Evolutionary conservation across 2,113 vertebrate species (phyloP).

Genomic region (Actenoides hombroni): DNA sequence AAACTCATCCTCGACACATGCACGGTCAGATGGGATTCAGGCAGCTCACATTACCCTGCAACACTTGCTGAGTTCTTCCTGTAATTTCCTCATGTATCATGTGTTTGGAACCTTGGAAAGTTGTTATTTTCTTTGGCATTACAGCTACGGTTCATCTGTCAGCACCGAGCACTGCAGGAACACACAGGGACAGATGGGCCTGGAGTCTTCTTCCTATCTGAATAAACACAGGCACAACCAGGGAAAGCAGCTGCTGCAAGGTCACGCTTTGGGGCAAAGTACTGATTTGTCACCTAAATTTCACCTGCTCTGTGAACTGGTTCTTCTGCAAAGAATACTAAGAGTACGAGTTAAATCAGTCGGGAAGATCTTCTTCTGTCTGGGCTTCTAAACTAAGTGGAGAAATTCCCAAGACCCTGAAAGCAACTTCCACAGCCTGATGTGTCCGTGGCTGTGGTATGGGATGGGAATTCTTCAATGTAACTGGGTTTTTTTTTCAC

Average conservation of each 20-base stretch:
- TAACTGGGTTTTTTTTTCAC: neutral
- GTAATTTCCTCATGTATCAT: neutral
- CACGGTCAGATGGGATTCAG: constrained; percentile 16
- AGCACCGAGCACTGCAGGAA: constrained; percentile 13
- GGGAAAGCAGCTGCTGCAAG: constrained; percentile 13
- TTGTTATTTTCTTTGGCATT: neutral
- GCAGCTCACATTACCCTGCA: neutral
- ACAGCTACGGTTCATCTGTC: constrained; percentile 9
- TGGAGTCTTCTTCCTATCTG: neutral
- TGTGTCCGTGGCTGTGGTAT: fast-evolving
- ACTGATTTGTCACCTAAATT: neutral
- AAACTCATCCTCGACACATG: neutral
- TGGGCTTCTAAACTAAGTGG: neutral
- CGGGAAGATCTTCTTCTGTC: neutral
- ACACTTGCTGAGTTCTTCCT: neutral
- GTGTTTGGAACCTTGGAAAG: neutral
- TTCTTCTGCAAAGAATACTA: neutral
- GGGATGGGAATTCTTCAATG: neutral
- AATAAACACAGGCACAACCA: neutral
- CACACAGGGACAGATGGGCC: constrained; percentile 30
- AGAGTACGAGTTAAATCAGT: neutral
- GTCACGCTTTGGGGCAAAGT: neutral
- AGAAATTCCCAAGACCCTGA: neutral
- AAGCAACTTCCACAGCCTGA: neutral
- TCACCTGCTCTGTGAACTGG: neutral